Evolutionary conservation across 1,140 invertebrate species (phyloP).

Genomic region (Zophobas atratus): DNA sequence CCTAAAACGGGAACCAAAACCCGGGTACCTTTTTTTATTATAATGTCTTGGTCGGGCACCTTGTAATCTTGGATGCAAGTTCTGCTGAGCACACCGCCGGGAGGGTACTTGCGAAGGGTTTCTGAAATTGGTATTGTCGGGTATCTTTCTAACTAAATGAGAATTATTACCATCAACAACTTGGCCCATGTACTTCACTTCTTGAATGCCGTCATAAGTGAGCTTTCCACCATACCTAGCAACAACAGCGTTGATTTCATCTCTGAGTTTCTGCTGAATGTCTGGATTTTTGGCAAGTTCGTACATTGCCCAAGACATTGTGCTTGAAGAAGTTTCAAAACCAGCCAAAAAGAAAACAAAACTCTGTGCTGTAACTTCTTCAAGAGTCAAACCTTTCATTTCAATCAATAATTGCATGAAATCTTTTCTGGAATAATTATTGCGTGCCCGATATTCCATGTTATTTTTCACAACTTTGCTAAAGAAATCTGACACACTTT

Average conservation of each 20-base stretch:
- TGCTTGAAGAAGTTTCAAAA: conserved; percentile 73
- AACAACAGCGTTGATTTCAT: conserved; percentile 71
- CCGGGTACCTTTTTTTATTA: conserved; percentile 66
- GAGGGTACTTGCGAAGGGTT: not conserved
- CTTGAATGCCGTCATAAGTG: conserved; percentile 66
- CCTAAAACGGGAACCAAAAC: conserved; percentile 69
- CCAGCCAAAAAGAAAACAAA: no score
- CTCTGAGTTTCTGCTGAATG: conserved; percentile 72
- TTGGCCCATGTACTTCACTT: conserved; percentile 68
- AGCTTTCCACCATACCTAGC: conserved; percentile 53
- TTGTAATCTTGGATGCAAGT: conserved; percentile 65
- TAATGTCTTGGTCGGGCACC: conserved; percentile 67
- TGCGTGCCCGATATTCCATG: no score
- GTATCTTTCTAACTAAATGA: not conserved
- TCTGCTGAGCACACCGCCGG: not conserved
- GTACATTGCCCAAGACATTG: conserved; percentile 71
- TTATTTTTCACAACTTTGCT: no score
- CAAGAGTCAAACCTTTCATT: no score
- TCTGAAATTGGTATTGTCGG: no score
- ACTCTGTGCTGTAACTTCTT: no score
- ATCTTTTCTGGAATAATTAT: no score
- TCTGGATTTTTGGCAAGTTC: conserved; percentile 73
- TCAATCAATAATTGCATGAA: no score
- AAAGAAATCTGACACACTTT: no score
- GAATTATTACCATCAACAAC: conserved; percentile 55